A percentile compares a stretch with the other conserved stretches of the same genome.
Conservation (phyloP, 2,888 invertebrate genomes). For the Platycheirus rosarum region DNA sequence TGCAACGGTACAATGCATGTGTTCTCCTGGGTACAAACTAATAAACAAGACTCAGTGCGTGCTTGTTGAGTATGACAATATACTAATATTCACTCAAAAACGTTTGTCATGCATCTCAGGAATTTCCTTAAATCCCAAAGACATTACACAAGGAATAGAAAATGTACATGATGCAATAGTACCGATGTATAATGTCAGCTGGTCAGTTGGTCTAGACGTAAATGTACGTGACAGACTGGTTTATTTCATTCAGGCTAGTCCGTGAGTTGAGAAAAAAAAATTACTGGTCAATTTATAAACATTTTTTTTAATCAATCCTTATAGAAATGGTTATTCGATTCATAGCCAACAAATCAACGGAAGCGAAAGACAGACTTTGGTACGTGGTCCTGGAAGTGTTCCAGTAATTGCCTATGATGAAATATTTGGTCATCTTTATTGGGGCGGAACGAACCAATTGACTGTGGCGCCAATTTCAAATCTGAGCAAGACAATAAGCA, state of each 20-base stretch:
- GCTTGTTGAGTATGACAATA: conserved; percentile 85
- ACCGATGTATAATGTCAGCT: conserved; percentile 87
- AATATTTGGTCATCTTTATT: conserved; percentile 92
- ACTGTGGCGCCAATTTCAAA: conserved; percentile 87
- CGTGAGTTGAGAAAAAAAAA: conserved; percentile 76
- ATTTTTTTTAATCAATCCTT: neutral
- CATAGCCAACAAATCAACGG: conserved; percentile 87
- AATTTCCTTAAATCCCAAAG: conserved; percentile 81
- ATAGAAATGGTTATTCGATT: conserved; percentile 84
- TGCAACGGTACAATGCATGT: conserved; percentile 87
- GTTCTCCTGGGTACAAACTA: conserved; percentile 88
- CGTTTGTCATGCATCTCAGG: conserved; percentile 89
- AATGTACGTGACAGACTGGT: conserved; percentile 85
- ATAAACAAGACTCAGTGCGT: conserved; percentile 85
- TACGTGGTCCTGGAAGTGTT: conserved; percentile 85
- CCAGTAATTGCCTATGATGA: conserved; percentile 92
- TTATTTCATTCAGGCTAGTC: conserved; percentile 86
- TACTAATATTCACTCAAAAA: conserved; percentile 87
- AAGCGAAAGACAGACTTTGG: conserved; percentile 84
- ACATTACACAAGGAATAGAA: conserved; percentile 67
- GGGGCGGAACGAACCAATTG: conserved; percentile 88
- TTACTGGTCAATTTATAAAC: neutral
- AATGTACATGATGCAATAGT: conserved; percentile 85
- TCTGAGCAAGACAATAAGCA: conserved; percentile 84
- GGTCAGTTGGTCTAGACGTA: conserved; percentile 88